A percentile compares a stretch with the other conserved stretches of the same genome.
Conservation (phyloP, 2,888 invertebrate genomes). For the Stratiomys singularior region DNA sequence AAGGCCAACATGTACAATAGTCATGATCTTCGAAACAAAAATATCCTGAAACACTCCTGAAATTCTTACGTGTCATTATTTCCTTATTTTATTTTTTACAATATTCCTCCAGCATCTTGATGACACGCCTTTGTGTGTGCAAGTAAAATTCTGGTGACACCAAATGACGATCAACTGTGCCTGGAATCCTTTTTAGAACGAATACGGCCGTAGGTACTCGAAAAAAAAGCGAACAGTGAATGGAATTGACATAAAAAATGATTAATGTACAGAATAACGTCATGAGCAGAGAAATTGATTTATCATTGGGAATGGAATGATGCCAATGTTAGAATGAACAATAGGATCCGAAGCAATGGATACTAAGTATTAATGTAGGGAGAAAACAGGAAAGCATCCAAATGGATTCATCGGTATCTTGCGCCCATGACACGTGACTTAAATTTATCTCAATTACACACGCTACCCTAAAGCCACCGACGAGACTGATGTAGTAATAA, state of each 20-base stretch:
- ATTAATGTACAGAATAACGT: constrained; percentile 9
- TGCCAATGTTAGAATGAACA: neutral
- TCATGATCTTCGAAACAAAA: no score
- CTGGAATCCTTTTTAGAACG: neutral
- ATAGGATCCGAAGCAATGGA: constrained; percentile 5
- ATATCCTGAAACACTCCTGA: no score
- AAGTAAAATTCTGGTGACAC: neutral
- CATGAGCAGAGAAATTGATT: constrained; percentile 22
- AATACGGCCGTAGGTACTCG: neutral
- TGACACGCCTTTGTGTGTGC: no score
- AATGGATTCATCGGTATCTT: neutral
- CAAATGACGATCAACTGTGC: neutral
- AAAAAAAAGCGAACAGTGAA: constrained; percentile 2
- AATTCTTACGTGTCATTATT: no score
- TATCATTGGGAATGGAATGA: neutral
- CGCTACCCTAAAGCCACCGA: neutral
- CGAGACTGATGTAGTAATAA: constrained; percentile 3
- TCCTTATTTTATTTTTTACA: no score
- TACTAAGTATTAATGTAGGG: neutral
- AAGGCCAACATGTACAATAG: no score
- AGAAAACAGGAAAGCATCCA: neutral
- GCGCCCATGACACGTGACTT: constrained; percentile 18
- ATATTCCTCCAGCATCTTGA: no score
- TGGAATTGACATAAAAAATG: constrained; percentile 22
- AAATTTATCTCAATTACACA: constrained; percentile 26